Conservation (phyloP, 2,797 vertebrate genomes). For the Erethizon dorsatum region DNA sequence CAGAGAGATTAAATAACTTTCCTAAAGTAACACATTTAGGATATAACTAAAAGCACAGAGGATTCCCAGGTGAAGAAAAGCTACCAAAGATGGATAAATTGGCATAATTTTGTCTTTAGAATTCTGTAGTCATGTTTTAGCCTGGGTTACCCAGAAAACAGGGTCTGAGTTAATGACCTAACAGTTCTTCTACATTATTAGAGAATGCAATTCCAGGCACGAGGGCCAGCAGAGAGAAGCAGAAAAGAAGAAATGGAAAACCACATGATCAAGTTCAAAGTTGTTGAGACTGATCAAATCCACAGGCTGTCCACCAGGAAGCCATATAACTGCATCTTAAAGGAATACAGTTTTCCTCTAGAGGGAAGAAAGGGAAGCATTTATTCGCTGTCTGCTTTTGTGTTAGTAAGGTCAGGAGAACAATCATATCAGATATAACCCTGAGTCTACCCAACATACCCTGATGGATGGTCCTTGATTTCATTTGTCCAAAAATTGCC, state of each 20-base stretch:
- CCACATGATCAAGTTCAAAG: background rate
- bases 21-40: background rate
- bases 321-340: background rate
- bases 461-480: background rate
- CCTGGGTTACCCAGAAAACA: background rate
- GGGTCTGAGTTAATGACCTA: background rate
- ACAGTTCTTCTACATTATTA: background rate
- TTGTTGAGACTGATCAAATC: background rate
- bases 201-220: background rate
- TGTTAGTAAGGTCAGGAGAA: background rate
- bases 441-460: background rate
- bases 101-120: background rate
- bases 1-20: background rate
- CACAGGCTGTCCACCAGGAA: background rate
- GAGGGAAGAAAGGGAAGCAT: background rate
- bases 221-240: background rate
- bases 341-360: background rate
- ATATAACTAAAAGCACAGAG: conserved; percentile 4
- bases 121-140: background rate
- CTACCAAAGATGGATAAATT: background rate
- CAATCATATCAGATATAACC: background rate
- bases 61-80: background rate
- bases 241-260: background rate
- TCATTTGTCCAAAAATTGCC: background rate
- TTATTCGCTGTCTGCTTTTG: background rate